Conservation (phyloP, 1,140 invertebrate species). For the Drosophila sulfurigaster region DNA sequence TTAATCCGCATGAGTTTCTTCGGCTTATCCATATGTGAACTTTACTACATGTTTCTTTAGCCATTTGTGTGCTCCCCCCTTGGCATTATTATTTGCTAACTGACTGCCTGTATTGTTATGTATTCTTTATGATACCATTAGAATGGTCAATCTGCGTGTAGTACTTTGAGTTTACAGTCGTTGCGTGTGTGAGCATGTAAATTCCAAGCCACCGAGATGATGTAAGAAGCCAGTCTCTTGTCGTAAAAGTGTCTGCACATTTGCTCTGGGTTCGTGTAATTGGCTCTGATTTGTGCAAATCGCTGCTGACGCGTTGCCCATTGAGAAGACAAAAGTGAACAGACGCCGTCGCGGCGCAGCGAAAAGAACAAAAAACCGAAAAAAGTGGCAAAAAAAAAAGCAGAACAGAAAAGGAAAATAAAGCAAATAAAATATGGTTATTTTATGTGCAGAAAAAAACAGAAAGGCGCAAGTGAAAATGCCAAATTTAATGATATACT, state of each 20-base stretch:
- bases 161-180: constrained; percentile 2
- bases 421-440: constrained; percentile 43
- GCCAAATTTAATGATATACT: constrained; percentile 80
- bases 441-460: constrained; percentile 54
- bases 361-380: background rate
- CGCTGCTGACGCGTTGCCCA: constrained; percentile 11
- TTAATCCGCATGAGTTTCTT: no score
- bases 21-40: no score
- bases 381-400: background rate
- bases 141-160: background rate
- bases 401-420: background rate
- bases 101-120: background rate
- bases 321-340: constrained; percentile 9
- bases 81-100: background rate
- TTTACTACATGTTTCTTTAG: background rate
- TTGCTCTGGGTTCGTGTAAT: constrained; percentile 31
- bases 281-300: constrained; percentile 46
- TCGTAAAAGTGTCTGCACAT: constrained; percentile 34
- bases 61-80: background rate
- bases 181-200: background rate
- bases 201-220: background rate
- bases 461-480: constrained; percentile 49
- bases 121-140: background rate
- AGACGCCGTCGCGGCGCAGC: constrained; percentile 24
- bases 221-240: constrained; percentile 2